phyloP scores from a whole-genome alignment of 35 echinoderm and acorn worm genomes.

The Anneissia japonica region DNA sequence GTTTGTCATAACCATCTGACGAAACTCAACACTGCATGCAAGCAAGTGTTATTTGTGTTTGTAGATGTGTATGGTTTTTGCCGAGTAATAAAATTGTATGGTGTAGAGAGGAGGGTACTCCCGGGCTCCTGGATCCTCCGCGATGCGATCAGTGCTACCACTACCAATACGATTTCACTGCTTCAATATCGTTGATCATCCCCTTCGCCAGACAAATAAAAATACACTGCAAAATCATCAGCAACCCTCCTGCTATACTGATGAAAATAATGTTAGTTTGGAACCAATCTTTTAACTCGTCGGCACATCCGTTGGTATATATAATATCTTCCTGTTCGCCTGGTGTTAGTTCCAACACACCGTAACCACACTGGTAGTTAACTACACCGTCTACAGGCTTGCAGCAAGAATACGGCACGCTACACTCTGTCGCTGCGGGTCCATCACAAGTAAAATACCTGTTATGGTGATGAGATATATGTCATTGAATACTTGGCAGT shows the following conservation, averaged over 20 bases:
- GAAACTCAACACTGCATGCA: too few species aligned
- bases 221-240: conserved; percentile 71
- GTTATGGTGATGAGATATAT: too few species aligned
- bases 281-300: conserved; percentile 65
- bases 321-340: conserved; percentile 12
- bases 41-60: too few species aligned
- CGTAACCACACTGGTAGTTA: conserved; percentile 94
- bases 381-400: conserved; percentile 37
- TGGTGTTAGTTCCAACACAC: conserved; percentile 7
- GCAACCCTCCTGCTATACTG: conserved; percentile 27
- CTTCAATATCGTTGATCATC: conserved; percentile 66
- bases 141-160: too few species aligned
- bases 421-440: conserved; percentile 49
- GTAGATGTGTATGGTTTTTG: too few species aligned
- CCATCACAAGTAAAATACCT: conserved; percentile 88
- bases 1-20: too few species aligned
- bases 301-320: conserved; percentile 61
- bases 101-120: too few species aligned
- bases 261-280: conserved; percentile 72
- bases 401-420: conserved; percentile 93
- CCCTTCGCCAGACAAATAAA: conserved; percentile 67
- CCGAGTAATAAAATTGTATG: too few species aligned
- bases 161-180: conserved; percentile 90
- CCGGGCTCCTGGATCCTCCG: too few species aligned
- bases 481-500: too few species aligned